A percentile compares a stretch with the other conserved stretches of the same genome.
Evolutionary conservation across 1,140 invertebrate species (phyloP).

Genomic region (Parapsyche elsis): DNA sequence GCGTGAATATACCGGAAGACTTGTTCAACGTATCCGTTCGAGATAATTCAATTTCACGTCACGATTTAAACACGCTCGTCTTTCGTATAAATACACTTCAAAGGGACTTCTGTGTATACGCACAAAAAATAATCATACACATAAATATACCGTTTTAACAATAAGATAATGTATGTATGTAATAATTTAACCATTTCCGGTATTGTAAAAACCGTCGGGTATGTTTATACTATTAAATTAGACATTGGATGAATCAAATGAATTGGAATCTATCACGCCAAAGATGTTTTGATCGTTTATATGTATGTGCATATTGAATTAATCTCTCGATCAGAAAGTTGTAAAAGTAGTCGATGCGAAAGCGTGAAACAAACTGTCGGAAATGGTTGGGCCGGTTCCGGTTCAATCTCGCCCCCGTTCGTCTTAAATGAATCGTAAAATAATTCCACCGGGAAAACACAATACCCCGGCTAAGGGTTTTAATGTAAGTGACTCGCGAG

Average conservation of each 20-base stretch:
- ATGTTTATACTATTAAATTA: too few relatives aligned
- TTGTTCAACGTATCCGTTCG: slow-evolving; percentile 32
- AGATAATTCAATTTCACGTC: slow-evolving; percentile 36
- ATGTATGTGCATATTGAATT: too few relatives aligned
- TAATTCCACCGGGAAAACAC: slow-evolving; percentile 52
- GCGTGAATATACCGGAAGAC: slow-evolving; percentile 20
- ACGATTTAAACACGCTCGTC: not conserved
- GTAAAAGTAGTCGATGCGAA: slow-evolving; percentile 10
- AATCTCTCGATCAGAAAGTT: not conserved
- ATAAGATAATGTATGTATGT: too few relatives aligned
- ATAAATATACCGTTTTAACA: too few relatives aligned
- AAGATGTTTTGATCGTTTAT: too few relatives aligned
- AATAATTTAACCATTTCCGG: too few relatives aligned
- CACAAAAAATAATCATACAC: not conserved
- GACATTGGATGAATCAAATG: too few relatives aligned
- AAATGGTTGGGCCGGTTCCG: slow-evolving; percentile 37
- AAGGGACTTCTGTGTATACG: not conserved
- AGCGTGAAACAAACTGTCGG: slow-evolving; percentile 25
- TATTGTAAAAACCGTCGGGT: too few relatives aligned
- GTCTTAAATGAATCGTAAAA: slow-evolving; percentile 52
- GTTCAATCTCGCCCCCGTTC: slow-evolving; percentile 40
- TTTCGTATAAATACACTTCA: slow-evolving; percentile 8
- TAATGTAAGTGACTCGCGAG: slow-evolving; percentile 54
- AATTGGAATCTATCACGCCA: too few relatives aligned
- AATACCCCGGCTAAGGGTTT: slow-evolving; percentile 48